Percentiles rank a stretch among this genome's conserved stretches.
These are phyloP conservation scores for Ophion ellenae DNA, from an alignment of 2,888 invertebrate species.

Conservation along the genomic window DNA sequence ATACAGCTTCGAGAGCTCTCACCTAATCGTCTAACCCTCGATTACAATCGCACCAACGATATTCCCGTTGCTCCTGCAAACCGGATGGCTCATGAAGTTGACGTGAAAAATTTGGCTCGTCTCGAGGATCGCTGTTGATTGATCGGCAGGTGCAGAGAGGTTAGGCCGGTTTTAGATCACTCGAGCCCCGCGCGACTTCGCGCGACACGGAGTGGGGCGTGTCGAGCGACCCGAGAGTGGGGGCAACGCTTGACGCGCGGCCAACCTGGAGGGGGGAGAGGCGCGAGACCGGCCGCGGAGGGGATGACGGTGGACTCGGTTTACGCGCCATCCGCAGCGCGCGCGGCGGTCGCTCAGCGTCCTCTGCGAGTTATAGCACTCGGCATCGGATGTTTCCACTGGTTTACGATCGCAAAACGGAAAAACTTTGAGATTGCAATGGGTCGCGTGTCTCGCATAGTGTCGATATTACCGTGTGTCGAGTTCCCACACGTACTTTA, in stretches of 20 bases:
- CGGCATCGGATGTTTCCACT: background rate
- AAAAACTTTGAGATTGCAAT: background rate
- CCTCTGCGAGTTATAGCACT: background rate
- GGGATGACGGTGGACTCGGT: background rate
- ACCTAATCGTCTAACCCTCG: constrained; percentile 22
- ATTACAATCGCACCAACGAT: constrained; percentile 13
- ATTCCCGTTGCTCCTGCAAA: background rate
- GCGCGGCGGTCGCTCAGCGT: background rate
- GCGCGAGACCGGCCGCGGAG: background rate
- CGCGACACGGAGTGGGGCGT: too few species aligned
- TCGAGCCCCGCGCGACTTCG: too few species aligned
- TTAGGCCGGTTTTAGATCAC: background rate
- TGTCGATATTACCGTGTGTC: too few species aligned
- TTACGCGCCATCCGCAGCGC: background rate
- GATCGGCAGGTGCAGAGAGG: background rate
- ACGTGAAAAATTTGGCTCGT: background rate
- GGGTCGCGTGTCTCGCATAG: too few species aligned
- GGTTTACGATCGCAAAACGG: background rate
- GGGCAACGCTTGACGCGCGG: too few species aligned
- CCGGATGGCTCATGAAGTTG: constrained; percentile 23
- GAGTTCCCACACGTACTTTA: background rate
- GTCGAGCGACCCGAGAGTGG: too few species aligned
- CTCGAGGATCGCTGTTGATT: background rate
- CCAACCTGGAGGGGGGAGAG: too few species aligned
- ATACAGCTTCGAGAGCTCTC: constrained; percentile 10